These are phyloP conservation scores for Macrotrachela quadricornifera DNA, from an alignment of 1,140 invertebrate species.

Conservation along the genomic window DNA sequence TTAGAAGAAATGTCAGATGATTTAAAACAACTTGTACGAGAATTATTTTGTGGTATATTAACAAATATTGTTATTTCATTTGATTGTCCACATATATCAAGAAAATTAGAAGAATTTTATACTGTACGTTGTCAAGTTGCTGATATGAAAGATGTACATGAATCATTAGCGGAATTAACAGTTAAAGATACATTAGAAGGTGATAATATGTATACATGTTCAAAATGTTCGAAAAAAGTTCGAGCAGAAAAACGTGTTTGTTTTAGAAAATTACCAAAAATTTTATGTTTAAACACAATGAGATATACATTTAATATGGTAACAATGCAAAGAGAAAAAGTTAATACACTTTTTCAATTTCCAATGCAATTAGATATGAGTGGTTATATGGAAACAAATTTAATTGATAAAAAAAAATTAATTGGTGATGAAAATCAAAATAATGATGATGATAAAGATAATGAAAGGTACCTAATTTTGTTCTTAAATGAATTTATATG, in stretches of 20 bases:
- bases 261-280: constrained; percentile 73
- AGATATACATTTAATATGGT: constrained; percentile 93
- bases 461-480: no score
- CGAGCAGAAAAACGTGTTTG: constrained; percentile 75
- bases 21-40: constrained; percentile 62
- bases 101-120: constrained; percentile 82
- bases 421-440: constrained; percentile 33
- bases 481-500: no score
- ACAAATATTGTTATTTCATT: constrained; percentile 80
- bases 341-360: constrained; percentile 91
- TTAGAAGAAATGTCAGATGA: constrained; percentile 67
- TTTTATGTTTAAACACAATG: constrained; percentile 88
- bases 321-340: constrained; percentile 86
- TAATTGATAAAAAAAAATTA: constrained; percentile 56
- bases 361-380: constrained; percentile 75
- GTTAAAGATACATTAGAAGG: constrained; percentile 85
- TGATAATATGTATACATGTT: constrained; percentile 91
- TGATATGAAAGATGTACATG: constrained; percentile 80
- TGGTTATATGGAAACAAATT: constrained; percentile 71
- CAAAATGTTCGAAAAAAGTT: constrained; percentile 76
- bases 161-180: constrained; percentile 77
- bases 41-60: constrained; percentile 66
- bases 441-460: constrained; percentile 30
- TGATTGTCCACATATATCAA: constrained; percentile 78
- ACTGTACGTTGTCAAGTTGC: constrained; percentile 81